Base-by-base conservation (phyloP, 2,113 vertebrate genomes). In the Odocoileus hemionus region DNA sequence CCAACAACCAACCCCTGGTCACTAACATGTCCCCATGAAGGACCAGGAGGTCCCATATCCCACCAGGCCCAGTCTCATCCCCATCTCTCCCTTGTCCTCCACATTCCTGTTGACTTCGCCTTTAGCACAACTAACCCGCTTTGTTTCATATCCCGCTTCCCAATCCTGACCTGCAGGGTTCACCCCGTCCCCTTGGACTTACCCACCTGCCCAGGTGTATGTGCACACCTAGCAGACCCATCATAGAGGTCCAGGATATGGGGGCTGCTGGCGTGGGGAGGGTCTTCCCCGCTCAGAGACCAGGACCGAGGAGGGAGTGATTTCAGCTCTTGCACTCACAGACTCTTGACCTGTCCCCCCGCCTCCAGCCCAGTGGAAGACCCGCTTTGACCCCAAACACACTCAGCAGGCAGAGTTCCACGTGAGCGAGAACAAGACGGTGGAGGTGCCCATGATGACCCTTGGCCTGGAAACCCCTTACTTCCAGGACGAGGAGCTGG, bases 381-480 rank as follows among this genome's bases (percentile, higher is more conserved):
- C 28, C 7, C 99, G 98, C 67, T 99, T 99, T 45, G 19, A 98
- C 3, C 93, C 1, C 0, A 16, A 28, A 0, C 0, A 0, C 0
- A 99, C 99, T 0, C 4, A 12, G 1, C 94, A 98, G 4, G 95
- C 78, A 0, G 93, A 98, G 3, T 99, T 99, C 98, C 79, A 97
- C 0, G 96, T 99, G 97, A 98, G 98, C 13, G 67, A 80, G 39
- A 79, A 23, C 4, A 98, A 96, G 86, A 98, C 80, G 0, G 98
- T 99, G 19, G 17, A 97, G 60, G 99, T 99, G 80, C 97, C 99
- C 98, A 99, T 99, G 99, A 99, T 99, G 99, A 98, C 26, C 11
- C 82, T 95, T 21, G 5, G 98, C 0, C 2, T n/a, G 5, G 98
- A 80, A 1, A 93, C 98, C 3, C 95, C 98, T 92, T 86, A 80